Percentiles rank a stretch among this genome's conserved stretches.
Evolutionary conservation across 1,140 invertebrate species (phyloP).

Genomic region (Teleopsis dalmanni): DNA sequence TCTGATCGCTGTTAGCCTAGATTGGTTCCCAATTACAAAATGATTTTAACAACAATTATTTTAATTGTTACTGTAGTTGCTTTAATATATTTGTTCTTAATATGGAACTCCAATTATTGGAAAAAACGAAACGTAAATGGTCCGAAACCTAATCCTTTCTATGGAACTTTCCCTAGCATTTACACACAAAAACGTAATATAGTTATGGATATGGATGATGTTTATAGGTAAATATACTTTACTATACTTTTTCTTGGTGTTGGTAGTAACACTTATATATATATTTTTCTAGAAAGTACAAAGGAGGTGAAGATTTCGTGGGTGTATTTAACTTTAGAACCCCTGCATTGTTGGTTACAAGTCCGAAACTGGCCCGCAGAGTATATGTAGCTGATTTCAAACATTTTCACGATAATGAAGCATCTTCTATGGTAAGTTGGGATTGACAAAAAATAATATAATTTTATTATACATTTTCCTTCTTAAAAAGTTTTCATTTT

Average conservation of each 20-base stretch:
- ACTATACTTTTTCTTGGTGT: not conserved
- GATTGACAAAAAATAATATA: not conserved
- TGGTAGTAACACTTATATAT: not conserved
- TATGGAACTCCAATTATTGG: constrained; percentile 41
- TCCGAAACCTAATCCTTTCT: constrained; percentile 28
- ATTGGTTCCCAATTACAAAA: too few species aligned
- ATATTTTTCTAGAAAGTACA: constrained; percentile 24
- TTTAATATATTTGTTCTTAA: constrained; percentile 31
- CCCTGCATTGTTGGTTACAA: constrained; percentile 45
- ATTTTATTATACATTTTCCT: too few species aligned
- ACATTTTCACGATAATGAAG: constrained; percentile 42
- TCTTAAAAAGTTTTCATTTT: too few species aligned
- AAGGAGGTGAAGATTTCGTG: constrained; percentile 26
- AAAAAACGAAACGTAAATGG: constrained; percentile 27
- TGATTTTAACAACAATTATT: not conserved
- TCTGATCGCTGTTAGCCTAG: too few species aligned
- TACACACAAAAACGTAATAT: constrained; percentile 22
- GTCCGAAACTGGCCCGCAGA: constrained; percentile 45
- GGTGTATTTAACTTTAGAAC: constrained; percentile 22
- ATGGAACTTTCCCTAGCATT: constrained; percentile 29
- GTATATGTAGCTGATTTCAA: constrained; percentile 48
- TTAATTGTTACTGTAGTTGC: not conserved
- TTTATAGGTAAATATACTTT: constrained; percentile 22
- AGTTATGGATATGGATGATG: constrained; percentile 21
- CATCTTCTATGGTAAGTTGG: constrained; percentile 6